Evolutionary conservation across 2,113 vertebrate species (phyloP), one percentile per base, ranked within the genome.

Genomic region (Cyphomyrus plagiostoma): DNA sequence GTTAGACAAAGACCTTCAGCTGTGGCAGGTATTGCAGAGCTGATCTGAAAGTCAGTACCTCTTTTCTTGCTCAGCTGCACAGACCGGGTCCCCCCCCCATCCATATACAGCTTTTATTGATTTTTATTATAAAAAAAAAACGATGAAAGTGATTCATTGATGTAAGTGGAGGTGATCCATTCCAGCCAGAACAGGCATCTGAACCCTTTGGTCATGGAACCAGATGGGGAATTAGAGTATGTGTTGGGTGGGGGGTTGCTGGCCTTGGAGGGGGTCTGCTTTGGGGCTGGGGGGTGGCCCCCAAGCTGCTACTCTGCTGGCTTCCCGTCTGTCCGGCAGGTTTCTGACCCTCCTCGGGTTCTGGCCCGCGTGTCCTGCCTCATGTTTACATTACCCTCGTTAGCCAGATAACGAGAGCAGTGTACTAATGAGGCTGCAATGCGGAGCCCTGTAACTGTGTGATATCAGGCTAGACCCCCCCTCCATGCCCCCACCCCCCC

Each of bases 361-460:
- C 13, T 15, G 21, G 49, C 23, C 42, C 82, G 84, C 48, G n/a
- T n/a, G 30, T 39, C 9, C 15, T 23, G 88, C 53, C 89, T 30
- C 88, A 56, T 92, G 90, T 93, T 94, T 93, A 90, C 87, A 85
- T 89, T 90, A 66, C 88, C 89, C 91, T 93, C 90, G 92, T 93
- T 93, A 93, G 90, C 85, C 89, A 88, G 92, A 92, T 93, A 92
- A 88, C 48, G 35, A 46, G 49, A 84, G 50, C 5, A 4, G 19
- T 23, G 3, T 35, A 21, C 39, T 89, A 89, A 89, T 77, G 88
- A 89, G 39, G 77, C 39, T 66, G 19, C 19, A 21, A 8, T 15
- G 56, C 3, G 21, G 56, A 56, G 58, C 9, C 45, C n/a, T 35
- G 66, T 48, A 35, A 49, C 26, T 13, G 48, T 52, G 48, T 6